phyloP scores from a whole-genome alignment of 2,888 invertebrate species.

The Latrodectus elegans region DNA sequence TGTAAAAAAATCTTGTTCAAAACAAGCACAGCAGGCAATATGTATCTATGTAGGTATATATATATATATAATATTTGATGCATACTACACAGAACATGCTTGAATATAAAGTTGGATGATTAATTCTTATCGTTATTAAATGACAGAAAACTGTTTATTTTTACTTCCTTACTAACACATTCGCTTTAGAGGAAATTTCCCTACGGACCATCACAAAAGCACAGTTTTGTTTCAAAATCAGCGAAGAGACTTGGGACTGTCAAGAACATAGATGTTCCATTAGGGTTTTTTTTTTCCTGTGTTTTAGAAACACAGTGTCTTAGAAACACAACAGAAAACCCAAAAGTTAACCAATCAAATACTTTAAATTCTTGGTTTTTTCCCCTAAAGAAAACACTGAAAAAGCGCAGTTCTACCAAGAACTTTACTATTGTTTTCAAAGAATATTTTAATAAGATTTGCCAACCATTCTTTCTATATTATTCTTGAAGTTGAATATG shows the following conservation, averaged over 20 bases:
- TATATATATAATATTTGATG: too few species aligned
- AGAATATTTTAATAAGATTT: neutral
- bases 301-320: too few species aligned
- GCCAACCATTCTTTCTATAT: too few species aligned
- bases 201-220: neutral
- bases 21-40: too few species aligned
- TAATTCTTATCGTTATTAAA: neutral
- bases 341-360: neutral
- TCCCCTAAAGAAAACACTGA: neutral
- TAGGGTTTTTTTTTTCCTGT: slow-evolving; percentile 9
- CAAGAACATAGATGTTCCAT: slow-evolving; percentile 54
- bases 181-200: slow-evolving; percentile 26
- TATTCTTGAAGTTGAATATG: too few species aligned
- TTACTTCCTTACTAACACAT: neutral
- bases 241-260: slow-evolving; percentile 35
- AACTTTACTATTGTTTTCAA: neutral
- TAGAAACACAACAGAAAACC: neutral
- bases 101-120: neutral
- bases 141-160: neutral
- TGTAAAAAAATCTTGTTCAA: too few species aligned
- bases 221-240: slow-evolving; percentile 33
- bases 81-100: too few species aligned
- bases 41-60: too few species aligned
- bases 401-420: neutral
- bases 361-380: slow-evolving; percentile 4